Evolutionary conservation across 1,140 invertebrate species (phyloP).

Genomic region (Leptinotarsa lineolata): DNA sequence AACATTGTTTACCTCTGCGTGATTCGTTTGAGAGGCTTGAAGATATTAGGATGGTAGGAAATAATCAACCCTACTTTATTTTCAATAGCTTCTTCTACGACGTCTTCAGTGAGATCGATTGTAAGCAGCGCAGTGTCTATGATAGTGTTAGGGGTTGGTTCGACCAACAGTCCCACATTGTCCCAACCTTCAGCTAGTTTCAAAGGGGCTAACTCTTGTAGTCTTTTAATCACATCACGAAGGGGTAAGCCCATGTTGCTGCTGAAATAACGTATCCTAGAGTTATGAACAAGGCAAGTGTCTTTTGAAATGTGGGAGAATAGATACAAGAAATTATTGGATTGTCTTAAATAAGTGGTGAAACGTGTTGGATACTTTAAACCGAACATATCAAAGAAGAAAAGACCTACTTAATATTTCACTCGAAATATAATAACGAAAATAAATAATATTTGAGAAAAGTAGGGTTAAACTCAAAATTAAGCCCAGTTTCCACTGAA

Average conservation of each 20-base stretch:
- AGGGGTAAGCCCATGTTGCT: slow-evolving; percentile 33
- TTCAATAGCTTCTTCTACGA: slow-evolving; percentile 81
- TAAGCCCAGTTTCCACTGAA: too few relatives aligned
- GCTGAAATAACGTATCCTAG: background rate
- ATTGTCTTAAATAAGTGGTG: background rate
- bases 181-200: slow-evolving; percentile 87
- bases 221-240: slow-evolving; percentile 37
- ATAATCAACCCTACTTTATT: slow-evolving; percentile 79
- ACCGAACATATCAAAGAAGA: background rate
- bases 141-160: slow-evolving; percentile 68
- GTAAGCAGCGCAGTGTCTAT: slow-evolving; percentile 81
- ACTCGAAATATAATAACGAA: too few relatives aligned
- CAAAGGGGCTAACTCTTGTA: slow-evolving; percentile 74
- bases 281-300: background rate
- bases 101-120: slow-evolving; percentile 90
- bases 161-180: slow-evolving; percentile 90
- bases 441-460: too few relatives aligned
- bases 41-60: slow-evolving; percentile 96
- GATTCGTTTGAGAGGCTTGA: slow-evolving; percentile 80
- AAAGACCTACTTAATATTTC: too few relatives aligned
- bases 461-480: too few relatives aligned
- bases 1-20: slow-evolving; percentile 71
- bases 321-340: background rate
- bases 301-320: background rate
- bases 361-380: background rate